Percentiles rank a stretch among this genome's conserved stretches.
These are phyloP conservation scores for Eurosta solidaginis DNA, from an alignment of 1,140 invertebrate species.

Conservation along the genomic window DNA sequence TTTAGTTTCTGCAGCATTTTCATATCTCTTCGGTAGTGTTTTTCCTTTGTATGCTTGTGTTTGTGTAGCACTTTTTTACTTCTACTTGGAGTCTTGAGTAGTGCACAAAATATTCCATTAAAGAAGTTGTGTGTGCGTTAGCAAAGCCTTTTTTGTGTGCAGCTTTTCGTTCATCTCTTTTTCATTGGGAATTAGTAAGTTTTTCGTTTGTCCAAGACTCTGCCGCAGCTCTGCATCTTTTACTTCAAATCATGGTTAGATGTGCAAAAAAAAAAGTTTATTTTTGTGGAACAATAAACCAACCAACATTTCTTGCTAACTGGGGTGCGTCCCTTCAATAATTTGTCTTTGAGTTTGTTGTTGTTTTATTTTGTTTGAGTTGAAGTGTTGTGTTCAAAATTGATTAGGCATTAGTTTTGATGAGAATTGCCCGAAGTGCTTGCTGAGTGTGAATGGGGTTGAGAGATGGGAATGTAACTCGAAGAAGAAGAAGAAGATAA, in stretches of 20 bases:
- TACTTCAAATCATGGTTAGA: neutral
- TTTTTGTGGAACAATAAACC: neutral
- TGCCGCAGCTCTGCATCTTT: neutral
- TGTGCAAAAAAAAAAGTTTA: constrained; percentile 2
- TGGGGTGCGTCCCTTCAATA: neutral
- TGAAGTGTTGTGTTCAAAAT: neutral
- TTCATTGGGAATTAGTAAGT: constrained; percentile 7
- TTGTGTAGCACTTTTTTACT: neutral
- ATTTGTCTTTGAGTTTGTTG: neutral
- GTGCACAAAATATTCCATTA: neutral
- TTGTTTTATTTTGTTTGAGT: neutral
- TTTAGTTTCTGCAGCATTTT: neutral
- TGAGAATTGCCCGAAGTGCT: neutral
- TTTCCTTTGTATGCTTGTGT: neutral
- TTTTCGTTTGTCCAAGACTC: neutral
- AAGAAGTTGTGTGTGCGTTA: neutral
- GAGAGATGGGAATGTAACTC: no score
- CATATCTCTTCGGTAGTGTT: neutral
- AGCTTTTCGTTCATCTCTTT: constrained; percentile 4
- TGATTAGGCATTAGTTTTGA: constrained; percentile 25
- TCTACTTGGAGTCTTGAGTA: neutral
- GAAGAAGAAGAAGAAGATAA: no score
- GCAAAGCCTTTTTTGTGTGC: neutral
- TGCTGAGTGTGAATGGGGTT: neutral
- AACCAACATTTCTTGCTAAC: neutral